phyloP scores from a whole-genome alignment of 1,140 invertebrate genomes.

The Penaeus vannamei region DNA sequence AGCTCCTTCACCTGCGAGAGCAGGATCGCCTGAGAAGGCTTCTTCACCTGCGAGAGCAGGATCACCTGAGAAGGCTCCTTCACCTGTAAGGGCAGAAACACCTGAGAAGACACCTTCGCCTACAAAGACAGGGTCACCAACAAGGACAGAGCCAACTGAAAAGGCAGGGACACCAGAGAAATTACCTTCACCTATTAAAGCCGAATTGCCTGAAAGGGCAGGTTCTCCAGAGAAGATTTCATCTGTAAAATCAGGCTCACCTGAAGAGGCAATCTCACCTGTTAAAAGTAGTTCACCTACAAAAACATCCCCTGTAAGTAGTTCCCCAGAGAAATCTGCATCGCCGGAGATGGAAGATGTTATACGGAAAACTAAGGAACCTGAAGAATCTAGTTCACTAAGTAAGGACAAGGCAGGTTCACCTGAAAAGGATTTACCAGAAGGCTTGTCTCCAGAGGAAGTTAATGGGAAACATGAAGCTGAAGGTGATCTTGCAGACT shows the following conservation, averaged over 20 bases:
- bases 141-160: not conserved
- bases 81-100: slow-evolving; percentile 40
- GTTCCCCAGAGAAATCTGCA: not conserved
- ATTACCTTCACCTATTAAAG: no score
- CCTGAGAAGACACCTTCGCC: slow-evolving; percentile 44
- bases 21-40: no score
- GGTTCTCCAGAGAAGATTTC: no score
- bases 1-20: no score
- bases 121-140: not conserved
- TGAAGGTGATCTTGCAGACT: not conserved
- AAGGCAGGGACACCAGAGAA: not conserved
- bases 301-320: not conserved
- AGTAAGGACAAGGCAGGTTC: no score
- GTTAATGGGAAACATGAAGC: not conserved
- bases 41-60: no score
- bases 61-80: no score
- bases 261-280: not conserved
- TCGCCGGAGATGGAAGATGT: slow-evolving; percentile 70
- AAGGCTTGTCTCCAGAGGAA: not conserved
- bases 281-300: not conserved
- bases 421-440: no score
- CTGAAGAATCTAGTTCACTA: no score
- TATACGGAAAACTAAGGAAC: slow-evolving; percentile 68
- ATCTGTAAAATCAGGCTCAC: no score
- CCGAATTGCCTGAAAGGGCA: no score